Conservation (phyloP, 2,113 vertebrate species). For the Hydrolagus affinis region DNA sequence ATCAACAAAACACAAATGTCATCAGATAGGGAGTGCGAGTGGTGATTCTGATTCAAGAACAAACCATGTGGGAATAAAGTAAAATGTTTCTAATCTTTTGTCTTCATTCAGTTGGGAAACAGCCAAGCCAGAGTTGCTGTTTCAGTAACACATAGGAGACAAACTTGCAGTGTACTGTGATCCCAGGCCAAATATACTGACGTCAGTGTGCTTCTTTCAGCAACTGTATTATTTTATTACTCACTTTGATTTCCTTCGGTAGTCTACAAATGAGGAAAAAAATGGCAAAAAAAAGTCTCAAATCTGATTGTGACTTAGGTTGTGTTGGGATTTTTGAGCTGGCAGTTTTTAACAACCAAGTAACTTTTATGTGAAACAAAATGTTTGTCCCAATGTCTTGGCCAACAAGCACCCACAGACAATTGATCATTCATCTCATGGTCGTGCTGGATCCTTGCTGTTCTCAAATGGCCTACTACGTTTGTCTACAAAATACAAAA, state of each 20-base stretch:
- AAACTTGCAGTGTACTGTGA: slow-evolving; percentile 7
- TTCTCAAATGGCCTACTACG: too few relatives aligned
- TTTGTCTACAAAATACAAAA: too few relatives aligned
- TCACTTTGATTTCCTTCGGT: neutral
- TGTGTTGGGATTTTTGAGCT: neutral
- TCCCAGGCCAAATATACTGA: neutral
- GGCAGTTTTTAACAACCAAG: neutral
- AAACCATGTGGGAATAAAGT: neutral
- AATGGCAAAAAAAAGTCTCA: neutral
- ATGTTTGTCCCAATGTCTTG: too few relatives aligned
- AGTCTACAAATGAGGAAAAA: neutral
- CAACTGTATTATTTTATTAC: neutral
- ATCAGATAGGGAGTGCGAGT: neutral
- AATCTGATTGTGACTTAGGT: neutral
- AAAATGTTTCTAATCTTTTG: neutral
- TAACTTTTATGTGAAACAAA: too few relatives aligned
- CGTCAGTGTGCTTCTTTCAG: neutral
- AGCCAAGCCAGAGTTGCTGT: neutral
- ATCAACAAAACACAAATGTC: neutral
- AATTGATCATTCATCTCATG: too few relatives aligned
- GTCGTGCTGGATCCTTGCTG: too few relatives aligned
- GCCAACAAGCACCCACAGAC: too few relatives aligned
- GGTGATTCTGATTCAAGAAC: neutral
- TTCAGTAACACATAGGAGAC: neutral
- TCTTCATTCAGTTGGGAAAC: neutral